Percentiles rank a stretch among this genome's conserved stretches.
Evolutionary conservation across 2,797 vertebrate genomes (phyloP).

Genomic region (Aeoliscus strigatus): DNA sequence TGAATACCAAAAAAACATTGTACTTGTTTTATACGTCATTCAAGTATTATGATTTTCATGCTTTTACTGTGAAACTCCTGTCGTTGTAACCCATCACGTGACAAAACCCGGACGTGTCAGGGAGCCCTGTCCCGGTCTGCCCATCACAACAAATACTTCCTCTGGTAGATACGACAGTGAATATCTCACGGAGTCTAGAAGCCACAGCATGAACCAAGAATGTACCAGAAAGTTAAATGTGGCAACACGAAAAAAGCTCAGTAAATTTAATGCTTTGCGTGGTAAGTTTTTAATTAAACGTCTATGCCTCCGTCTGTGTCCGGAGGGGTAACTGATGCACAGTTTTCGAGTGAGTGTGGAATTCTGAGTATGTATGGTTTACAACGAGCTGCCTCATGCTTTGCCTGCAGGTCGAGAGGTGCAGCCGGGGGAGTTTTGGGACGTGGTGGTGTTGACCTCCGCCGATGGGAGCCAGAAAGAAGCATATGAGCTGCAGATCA

Average conservation of each 20-base stretch:
- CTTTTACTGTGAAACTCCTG: no score
- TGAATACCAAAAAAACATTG: no score
- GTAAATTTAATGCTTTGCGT: conserved; percentile 59
- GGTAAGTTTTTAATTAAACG: conserved; percentile 62
- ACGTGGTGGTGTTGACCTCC: conserved; percentile 84
- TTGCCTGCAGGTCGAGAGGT: conserved; percentile 66
- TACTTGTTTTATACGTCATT: no score
- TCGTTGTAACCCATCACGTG: conserved; percentile 44
- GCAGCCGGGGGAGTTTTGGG: conserved; percentile 80
- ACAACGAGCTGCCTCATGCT: not conserved
- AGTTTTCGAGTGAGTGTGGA: no score
- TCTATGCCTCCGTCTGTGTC: no score
- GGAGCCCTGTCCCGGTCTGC: no score
- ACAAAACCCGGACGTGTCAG: conserved; percentile 36
- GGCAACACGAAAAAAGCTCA: conserved; percentile 63
- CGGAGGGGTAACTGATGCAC: no score
- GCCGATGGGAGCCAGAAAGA: conserved; percentile 79
- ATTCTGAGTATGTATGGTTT: not conserved
- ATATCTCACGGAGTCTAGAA: not conserved
- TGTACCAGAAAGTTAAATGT: conserved; percentile 35
- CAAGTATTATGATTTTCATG: no score
- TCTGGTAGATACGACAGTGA: no score
- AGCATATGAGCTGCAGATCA: conserved; percentile 81
- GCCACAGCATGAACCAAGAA: conserved; percentile 39
- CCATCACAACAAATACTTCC: no score